Percentiles rank a stretch among this genome's conserved stretches.
phyloP scores from a whole-genome alignment of 2,797 vertebrate genomes.

The Mus caroli region DNA sequence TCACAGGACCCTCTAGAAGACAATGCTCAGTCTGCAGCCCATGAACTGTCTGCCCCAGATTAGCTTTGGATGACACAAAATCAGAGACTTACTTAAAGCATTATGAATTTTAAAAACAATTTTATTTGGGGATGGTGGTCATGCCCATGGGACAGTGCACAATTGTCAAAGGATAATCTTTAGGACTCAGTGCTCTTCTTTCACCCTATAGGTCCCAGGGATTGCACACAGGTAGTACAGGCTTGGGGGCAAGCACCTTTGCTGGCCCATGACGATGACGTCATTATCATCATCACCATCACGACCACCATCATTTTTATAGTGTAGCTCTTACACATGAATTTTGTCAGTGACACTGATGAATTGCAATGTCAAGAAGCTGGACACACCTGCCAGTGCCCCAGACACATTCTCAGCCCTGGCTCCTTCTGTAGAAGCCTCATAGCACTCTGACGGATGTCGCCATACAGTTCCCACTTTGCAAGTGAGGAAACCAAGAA shows the following conservation, averaged over 20 bases:
- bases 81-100: background rate
- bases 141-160: background rate
- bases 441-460: accelerated
- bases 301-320: background rate
- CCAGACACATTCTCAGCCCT: background rate
- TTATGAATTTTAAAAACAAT: background rate
- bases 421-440: accelerated
- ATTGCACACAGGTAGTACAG: background rate
- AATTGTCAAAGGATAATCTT: background rate
- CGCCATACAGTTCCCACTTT: accelerated
- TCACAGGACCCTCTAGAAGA: background rate
- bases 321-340: background rate
- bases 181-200: background rate
- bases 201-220: background rate
- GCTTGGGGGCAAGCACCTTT: background rate
- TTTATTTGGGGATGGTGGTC: background rate
- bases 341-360: background rate
- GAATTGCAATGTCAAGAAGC: background rate
- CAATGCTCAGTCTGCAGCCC: background rate
- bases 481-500: background rate
- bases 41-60: background rate
- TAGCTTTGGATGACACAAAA: background rate
- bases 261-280: background rate
- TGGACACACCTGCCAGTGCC: background rate
- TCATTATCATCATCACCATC: background rate